Base-by-base conservation (phyloP, 2,797 vertebrate species). In the Fistularia commersonii region DNA sequence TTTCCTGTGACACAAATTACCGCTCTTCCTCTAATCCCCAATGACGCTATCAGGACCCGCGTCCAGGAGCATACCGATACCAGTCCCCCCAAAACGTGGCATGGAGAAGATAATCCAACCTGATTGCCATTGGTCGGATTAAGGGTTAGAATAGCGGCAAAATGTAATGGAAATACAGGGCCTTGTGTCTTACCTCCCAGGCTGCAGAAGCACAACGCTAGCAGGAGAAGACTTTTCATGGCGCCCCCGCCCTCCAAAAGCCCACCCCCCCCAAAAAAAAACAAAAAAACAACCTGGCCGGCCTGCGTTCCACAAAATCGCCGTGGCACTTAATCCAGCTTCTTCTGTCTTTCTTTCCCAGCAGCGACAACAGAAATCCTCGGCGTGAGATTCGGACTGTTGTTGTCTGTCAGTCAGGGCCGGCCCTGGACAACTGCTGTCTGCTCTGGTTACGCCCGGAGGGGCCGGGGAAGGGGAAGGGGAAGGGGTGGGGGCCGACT, bases 351-450 rank as follows among this genome's bases (percentile, higher is more conserved):
- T 9, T 49, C 33, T 33, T 49, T 34, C 46, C 8, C 52, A 32
- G 6, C 36, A 38, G 14, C 3, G 8, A 1, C 35, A 10, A 14
- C 48, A 48, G 2, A n/a, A 6, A 59, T 49, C 9, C 13, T 40
- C 11, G 8, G 37, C 7, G 8, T 23, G 33, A 43, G 41, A 57
- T 74, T 65, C 51, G 57, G 63, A 73, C 78, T 85, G 88, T 87
- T 84, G 88, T 84, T 81, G 84, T 80, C 81, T 68, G 85, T 89
- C 87, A 87, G 64, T 84, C 81, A 84, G 64, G 55, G 45, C 11
- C 8, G 66, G 37, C 63, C 23, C n/a, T n/a, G 62, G 61, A 74
- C 85, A 87, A 77, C 82, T 82, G 78, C 74, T 74, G 62, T 63
- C 64, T 62, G 8, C 86, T 90, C 88, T 57, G 38, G 70, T 91